A percentile compares a stretch with the other conserved stretches of the same genome.
These are phyloP conservation scores for Bufotes viridis DNA, from an alignment of 2,797 vertebrate species.

Conservation along the genomic window DNA sequence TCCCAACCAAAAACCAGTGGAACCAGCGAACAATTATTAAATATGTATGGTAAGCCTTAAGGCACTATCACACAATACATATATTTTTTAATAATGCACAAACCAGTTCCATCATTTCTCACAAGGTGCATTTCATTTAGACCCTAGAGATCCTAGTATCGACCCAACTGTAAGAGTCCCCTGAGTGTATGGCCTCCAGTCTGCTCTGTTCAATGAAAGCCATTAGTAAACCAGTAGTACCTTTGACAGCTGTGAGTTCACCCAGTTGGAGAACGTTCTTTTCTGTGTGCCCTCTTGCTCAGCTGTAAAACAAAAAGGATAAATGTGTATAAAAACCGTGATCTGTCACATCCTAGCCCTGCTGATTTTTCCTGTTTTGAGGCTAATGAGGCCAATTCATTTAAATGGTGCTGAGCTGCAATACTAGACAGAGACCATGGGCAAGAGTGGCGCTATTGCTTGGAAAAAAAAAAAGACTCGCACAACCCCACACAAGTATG, in stretches of 20 bases:
- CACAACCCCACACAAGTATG: neutral
- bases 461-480: neutral
- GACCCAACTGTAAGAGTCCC: neutral
- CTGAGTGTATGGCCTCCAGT: neutral
- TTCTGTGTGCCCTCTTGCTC: constrained; percentile 94
- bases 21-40: too few species aligned
- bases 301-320: constrained; percentile 71
- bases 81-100: too few species aligned
- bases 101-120: too few species aligned
- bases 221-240: constrained; percentile 72
- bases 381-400: neutral
- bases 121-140: too few species aligned
- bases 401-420: neutral
- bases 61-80: too few species aligned
- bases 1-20: too few species aligned
- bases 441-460: neutral
- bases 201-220: neutral
- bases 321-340: neutral
- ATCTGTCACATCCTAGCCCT: neutral
- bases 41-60: too few species aligned
- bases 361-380: neutral
- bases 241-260: constrained; percentile 92
- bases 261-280: constrained; percentile 96
- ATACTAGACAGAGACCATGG: neutral
- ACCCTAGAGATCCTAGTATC: too few species aligned